phyloP scores from a whole-genome alignment of 2,113 vertebrate genomes.

The Mustelus asterias region DNA sequence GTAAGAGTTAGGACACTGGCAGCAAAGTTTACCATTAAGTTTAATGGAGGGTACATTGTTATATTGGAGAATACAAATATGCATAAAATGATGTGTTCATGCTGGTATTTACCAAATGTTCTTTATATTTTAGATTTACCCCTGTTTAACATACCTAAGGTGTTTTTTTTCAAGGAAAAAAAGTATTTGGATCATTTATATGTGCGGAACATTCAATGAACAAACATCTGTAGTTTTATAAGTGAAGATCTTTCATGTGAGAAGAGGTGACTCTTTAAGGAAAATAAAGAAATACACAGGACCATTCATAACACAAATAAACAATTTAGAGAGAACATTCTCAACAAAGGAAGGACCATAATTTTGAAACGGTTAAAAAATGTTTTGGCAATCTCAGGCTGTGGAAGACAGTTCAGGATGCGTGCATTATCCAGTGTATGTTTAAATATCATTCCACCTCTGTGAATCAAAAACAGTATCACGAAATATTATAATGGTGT shows the following conservation, averaged over 20 bases:
- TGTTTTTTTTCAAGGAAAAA: neutral
- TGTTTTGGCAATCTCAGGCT: neutral
- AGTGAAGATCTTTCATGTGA: neutral
- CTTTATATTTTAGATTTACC: neutral
- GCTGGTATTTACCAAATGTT: neutral
- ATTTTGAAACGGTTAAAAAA: neutral
- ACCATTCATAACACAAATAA: neutral
- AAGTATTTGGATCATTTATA: neutral
- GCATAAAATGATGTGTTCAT: neutral
- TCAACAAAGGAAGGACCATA: neutral
- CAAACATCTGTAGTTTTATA: neutral
- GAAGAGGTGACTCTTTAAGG: neutral
- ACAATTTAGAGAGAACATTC: neutral
- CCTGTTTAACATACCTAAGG: neutral
- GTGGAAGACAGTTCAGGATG: neutral
- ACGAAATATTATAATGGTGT: neutral
- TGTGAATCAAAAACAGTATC: neutral
- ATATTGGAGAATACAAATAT: neutral
- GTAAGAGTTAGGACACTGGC: too few relatives aligned
- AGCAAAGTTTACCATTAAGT: too few relatives aligned
- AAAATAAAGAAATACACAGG: neutral
- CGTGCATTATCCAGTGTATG: neutral
- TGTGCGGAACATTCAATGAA: neutral
- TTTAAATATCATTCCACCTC: neutral
- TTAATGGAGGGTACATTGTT: neutral